These are phyloP conservation scores for Spodoptera frugiperda DNA, from an alignment of 1,140 invertebrate species.

Conservation along the genomic window DNA sequence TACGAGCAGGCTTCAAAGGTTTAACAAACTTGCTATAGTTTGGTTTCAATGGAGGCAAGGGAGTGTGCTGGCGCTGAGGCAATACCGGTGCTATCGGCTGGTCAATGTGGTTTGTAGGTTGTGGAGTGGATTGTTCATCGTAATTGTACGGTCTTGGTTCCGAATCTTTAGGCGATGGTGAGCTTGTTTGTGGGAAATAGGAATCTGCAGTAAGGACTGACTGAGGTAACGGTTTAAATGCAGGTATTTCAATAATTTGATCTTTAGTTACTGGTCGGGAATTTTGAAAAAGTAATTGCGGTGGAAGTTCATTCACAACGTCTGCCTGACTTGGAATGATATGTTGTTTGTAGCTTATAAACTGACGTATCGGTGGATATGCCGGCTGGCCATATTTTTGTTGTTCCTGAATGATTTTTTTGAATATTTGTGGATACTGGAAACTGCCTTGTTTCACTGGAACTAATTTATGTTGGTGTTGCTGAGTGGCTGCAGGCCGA, in stretches of 20 bases:
- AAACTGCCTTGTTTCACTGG: background rate
- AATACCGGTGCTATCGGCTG: background rate
- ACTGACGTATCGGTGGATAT: background rate
- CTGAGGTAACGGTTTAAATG: conserved; percentile 8
- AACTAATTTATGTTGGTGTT: conserved; percentile 6
- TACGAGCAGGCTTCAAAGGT: background rate
- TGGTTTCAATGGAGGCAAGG: conserved; percentile 7
- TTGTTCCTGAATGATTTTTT: background rate
- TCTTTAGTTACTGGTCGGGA: background rate
- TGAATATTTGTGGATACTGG: background rate
- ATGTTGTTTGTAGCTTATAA: background rate
- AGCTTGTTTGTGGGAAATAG: background rate
- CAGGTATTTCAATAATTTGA: background rate
- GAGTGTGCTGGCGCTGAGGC: background rate
- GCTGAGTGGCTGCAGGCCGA: background rate
- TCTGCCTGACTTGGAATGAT: background rate
- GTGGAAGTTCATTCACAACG: background rate
- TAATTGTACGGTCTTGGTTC: background rate
- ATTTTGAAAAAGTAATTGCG: background rate
- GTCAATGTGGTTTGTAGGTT: background rate
- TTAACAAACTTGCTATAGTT: conserved; percentile 5
- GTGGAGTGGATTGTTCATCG: background rate
- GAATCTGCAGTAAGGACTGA: background rate
- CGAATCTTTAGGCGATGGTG: background rate
- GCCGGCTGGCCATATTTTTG: conserved; percentile 17